These are phyloP conservation scores for Mesoligia furuncula DNA, from an alignment of 2,888 invertebrate genomes.

Conservation along the genomic window DNA sequence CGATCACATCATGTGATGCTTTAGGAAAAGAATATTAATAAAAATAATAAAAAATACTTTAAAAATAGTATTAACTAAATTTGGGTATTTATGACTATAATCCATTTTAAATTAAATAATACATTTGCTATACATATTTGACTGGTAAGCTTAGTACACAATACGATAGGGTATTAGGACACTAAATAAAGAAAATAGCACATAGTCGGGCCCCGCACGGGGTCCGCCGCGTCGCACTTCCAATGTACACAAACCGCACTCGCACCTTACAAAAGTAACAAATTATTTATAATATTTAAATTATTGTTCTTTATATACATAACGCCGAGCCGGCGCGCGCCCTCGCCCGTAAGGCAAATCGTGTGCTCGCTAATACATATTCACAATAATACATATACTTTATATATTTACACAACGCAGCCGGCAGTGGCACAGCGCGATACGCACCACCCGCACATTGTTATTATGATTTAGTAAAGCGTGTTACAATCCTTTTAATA, in stretches of 20 bases:
- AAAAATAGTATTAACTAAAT: constrained; percentile 89
- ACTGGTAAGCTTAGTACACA: constrained; percentile 90
- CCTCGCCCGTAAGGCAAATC: constrained; percentile 82
- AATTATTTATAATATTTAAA: constrained; percentile 85
- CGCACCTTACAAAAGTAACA: constrained; percentile 88
- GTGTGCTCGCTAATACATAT: constrained; percentile 82
- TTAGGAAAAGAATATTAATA: constrained; percentile 81
- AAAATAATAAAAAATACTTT: constrained; percentile 81
- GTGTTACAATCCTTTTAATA: constrained; percentile 78
- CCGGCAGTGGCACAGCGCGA: constrained; percentile 81
- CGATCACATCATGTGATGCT: constrained; percentile 87
- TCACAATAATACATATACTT: constrained; percentile 76
- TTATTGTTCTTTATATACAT: constrained; percentile 88
- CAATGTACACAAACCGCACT: constrained; percentile 82
- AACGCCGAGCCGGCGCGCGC: constrained; percentile 82
- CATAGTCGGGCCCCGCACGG: constrained; percentile 76
- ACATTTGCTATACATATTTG: constrained; percentile 89
- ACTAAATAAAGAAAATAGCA: constrained; percentile 88
- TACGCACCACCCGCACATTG: constrained; percentile 82
- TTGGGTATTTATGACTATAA: constrained; percentile 90
- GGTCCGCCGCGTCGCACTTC: constrained; percentile 73
- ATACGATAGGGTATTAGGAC: constrained; percentile 87
- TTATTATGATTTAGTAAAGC: constrained; percentile 84
- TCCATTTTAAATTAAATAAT: constrained; percentile 89
- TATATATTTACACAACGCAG: constrained; percentile 87